phyloP scores from a whole-genome alignment of 2,888 invertebrate genomes.

The Glyphotaelius pellucidus region DNA sequence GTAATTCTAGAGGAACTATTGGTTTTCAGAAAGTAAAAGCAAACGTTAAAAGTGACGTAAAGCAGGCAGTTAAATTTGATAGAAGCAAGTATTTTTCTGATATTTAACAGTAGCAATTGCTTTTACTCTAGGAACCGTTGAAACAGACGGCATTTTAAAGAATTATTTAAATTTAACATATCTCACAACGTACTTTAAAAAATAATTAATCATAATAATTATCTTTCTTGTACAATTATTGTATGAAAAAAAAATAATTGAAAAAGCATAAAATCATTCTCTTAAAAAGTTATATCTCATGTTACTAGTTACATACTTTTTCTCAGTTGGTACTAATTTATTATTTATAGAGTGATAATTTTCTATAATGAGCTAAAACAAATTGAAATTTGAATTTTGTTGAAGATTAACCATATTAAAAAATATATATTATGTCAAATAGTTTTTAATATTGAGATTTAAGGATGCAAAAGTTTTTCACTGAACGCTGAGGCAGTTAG shows the following conservation, averaged over 20 bases:
- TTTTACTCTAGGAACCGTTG: too few relatives aligned
- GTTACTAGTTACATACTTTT: background rate
- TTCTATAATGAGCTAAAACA: too few relatives aligned
- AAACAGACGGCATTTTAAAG: background rate
- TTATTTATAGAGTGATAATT: background rate
- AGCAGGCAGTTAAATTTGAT: too few relatives aligned
- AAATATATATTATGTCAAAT: background rate
- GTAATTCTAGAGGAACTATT: too few relatives aligned
- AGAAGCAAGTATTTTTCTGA: too few relatives aligned
- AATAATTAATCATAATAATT: background rate
- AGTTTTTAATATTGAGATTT: background rate
- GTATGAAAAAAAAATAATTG: background rate
- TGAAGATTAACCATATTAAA: too few relatives aligned
- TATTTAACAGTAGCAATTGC: too few relatives aligned
- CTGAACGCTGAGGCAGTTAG: background rate
- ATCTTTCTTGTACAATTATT: background rate
- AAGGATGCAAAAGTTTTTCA: background rate
- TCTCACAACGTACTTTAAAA: background rate
- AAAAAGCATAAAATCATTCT: background rate
- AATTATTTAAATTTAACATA: background rate
- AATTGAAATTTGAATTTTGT: too few relatives aligned
- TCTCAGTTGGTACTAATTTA: background rate
- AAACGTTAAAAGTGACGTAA: too few relatives aligned
- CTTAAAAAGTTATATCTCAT: background rate
- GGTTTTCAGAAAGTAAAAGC: too few relatives aligned